phyloP scores from a whole-genome alignment of 2,113 vertebrate genomes.

The Tachycineta bicolor region DNA sequence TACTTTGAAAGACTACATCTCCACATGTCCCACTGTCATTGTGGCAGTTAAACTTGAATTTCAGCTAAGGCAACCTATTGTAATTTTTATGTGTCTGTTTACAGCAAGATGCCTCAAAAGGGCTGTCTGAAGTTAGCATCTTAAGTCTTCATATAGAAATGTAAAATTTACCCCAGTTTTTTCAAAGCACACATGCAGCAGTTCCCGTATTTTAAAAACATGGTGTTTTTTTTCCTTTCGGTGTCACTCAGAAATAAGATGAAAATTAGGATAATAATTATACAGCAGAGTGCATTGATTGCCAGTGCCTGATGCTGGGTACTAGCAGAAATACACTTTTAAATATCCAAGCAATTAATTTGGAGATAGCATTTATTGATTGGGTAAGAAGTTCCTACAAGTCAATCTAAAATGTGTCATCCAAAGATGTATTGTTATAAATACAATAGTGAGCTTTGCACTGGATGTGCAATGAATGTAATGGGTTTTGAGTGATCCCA shows the following conservation, averaged over 20 bases:
- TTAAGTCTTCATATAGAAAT: background rate
- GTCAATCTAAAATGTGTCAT: constrained; percentile 39
- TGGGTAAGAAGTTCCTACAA: constrained; percentile 24
- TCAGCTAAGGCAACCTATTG: background rate
- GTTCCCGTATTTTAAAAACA: background rate
- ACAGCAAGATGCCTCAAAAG: background rate
- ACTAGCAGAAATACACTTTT: constrained; percentile 31
- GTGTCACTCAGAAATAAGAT: constrained; percentile 20
- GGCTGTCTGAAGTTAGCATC: background rate
- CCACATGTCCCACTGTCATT: background rate
- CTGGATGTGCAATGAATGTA: background rate
- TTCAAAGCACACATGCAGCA: background rate
- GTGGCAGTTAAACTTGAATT: background rate
- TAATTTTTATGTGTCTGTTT: background rate
- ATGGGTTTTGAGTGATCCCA: background rate
- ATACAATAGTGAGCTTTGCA: constrained; percentile 18
- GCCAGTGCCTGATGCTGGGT: background rate
- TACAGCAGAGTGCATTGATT: constrained; percentile 14
- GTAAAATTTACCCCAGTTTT: background rate
- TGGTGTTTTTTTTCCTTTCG: background rate
- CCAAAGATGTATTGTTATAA: constrained; percentile 30
- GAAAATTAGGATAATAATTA: constrained; percentile 30
- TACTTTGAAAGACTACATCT: background rate
- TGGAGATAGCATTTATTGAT: constrained; percentile 50
- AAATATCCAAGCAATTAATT: constrained; percentile 48